Conservation (phyloP, 2,113 vertebrate species). For the Sander vitreus region DNA sequence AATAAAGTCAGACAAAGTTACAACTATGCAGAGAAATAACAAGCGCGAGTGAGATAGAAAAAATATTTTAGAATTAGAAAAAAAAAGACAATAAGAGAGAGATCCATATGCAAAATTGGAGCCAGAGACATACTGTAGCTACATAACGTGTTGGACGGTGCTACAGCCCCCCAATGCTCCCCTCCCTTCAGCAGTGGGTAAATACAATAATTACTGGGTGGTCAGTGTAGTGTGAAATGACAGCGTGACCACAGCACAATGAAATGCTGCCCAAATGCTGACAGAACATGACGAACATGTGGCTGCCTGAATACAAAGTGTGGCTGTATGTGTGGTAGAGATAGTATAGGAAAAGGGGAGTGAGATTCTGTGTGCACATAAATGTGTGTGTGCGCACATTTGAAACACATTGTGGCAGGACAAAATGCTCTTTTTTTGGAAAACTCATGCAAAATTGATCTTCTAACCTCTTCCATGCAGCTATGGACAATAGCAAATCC, state of each 20-base stretch:
- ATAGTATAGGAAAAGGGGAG: constrained; percentile 45
- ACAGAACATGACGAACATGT: constrained; percentile 72
- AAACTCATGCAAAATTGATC: constrained; percentile 55
- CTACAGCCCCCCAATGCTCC: neutral
- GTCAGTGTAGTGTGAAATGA: constrained; percentile 82
- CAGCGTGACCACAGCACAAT: constrained; percentile 76
- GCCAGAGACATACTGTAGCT: constrained; percentile 18
- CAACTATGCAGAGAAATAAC: neutral
- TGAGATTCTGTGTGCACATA: constrained; percentile 16
- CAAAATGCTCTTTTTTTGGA: constrained; percentile 45
- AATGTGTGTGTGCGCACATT: constrained; percentile 5
- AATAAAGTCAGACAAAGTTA: neutral
- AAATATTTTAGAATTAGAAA: constrained; percentile 2
- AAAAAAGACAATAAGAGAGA: neutral
- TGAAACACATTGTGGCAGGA: constrained; percentile 26
- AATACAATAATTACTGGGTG: constrained; percentile 80
- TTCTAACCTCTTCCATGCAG: constrained; percentile 64
- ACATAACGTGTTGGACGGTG: constrained; percentile 17
- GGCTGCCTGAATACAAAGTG: constrained; percentile 71
- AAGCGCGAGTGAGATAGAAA: neutral
- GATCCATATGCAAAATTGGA: neutral
- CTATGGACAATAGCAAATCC: constrained; percentile 50
- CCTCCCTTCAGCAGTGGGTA: constrained; percentile 51
- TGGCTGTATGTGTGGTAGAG: constrained; percentile 49
- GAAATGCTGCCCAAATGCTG: constrained; percentile 74